A percentile compares a stretch with the other conserved stretches of the same genome.
These are phyloP conservation scores for Rhamphomyia laevipes DNA, from an alignment of 2,888 invertebrate species.

Conservation along the genomic window DNA sequence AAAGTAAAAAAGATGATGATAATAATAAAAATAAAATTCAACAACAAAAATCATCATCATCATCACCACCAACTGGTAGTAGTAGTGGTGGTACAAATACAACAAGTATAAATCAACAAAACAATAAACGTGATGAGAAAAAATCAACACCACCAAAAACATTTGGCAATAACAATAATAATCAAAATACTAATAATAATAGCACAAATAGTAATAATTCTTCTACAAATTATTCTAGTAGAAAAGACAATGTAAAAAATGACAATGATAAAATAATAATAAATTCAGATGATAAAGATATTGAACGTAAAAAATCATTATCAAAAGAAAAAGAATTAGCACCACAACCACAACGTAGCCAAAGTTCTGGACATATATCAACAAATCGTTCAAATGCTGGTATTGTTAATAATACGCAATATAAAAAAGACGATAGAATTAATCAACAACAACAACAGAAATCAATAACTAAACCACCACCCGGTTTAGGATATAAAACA, in stretches of 20 bases:
- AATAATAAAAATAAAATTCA: constrained; percentile 18
- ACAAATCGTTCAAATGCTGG: constrained; percentile 8
- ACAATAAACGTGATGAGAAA: constrained; percentile 16
- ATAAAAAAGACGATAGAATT: constrained; percentile 23
- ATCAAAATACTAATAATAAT: constrained; percentile 17
- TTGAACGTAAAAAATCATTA: constrained; percentile 20
- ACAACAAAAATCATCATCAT: constrained; percentile 10
- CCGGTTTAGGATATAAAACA: constrained; percentile 21
- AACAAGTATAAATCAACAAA: constrained; percentile 9
- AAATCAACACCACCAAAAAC: constrained; percentile 23
- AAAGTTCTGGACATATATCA: constrained; percentile 17
- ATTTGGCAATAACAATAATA: constrained; percentile 16
- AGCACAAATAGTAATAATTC: constrained; percentile 6
- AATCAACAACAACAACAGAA: constrained; percentile 14
- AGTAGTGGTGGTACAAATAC: no score
- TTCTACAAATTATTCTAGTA: constrained; percentile 8
- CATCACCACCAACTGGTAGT: neutral
- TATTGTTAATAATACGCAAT: constrained; percentile 5
- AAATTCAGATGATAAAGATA: constrained; percentile 61
- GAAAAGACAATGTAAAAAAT: constrained; percentile 33
- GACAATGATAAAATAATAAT: constrained; percentile 56
- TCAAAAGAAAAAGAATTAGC: constrained; percentile 28
- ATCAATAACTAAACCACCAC: constrained; percentile 21
- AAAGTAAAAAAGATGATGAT: constrained; percentile 22
- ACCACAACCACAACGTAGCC: constrained; percentile 19